A percentile compares a stretch with the other conserved stretches of the same genome.
Conservation (phyloP, 2,888 invertebrate genomes). For the Quadroppia sp. region DNA sequence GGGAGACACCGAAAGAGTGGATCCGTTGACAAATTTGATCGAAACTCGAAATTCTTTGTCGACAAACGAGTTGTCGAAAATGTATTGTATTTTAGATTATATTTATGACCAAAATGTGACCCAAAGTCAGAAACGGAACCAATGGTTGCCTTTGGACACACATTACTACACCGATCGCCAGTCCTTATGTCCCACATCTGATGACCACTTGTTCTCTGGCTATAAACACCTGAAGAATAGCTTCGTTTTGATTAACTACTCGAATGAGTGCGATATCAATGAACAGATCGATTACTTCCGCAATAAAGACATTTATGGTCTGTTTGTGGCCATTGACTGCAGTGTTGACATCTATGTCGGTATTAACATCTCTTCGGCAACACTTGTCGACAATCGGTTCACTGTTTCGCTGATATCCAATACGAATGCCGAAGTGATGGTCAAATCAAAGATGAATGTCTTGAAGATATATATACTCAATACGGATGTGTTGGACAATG, state of each 20-base stretch:
- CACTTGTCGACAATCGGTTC: neutral
- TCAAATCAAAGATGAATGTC: too few species aligned
- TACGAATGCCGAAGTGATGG: neutral
- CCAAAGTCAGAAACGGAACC: neutral
- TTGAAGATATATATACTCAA: too few species aligned
- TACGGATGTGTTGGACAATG: too few species aligned
- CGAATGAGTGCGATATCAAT: conserved; percentile 15
- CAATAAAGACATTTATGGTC: neutral
- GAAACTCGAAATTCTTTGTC: neutral
- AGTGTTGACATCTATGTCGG: conserved; percentile 1
- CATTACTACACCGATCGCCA: neutral
- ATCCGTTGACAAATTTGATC: conserved; percentile 11
- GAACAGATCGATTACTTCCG: conserved; percentile 21
- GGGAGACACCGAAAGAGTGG: neutral
- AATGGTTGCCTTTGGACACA: neutral
- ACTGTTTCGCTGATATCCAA: neutral
- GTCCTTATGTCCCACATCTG: neutral
- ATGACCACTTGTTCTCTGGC: neutral
- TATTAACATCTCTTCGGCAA: neutral
- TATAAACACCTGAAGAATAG: neutral
- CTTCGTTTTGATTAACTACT: neutral
- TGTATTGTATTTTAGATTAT: conserved; percentile 14
- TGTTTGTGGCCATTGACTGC: neutral
- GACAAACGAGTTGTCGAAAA: neutral
- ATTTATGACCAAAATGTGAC: neutral